These are phyloP conservation scores for Anas acuta DNA, from an alignment of 2,797 vertebrate genomes.

Conservation along the genomic window DNA sequence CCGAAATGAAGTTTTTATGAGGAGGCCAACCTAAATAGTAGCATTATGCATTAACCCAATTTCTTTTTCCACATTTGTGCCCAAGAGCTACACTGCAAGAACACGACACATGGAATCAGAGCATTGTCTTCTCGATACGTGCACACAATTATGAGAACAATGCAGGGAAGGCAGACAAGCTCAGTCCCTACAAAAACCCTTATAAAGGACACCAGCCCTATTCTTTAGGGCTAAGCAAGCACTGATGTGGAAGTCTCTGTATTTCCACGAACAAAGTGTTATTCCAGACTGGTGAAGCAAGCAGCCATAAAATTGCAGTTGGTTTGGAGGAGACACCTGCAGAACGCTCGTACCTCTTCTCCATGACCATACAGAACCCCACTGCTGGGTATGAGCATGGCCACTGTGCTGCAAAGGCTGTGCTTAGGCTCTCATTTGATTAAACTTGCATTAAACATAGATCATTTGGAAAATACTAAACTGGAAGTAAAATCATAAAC, in stretches of 20 bases:
- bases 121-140: background rate
- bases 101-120: background rate
- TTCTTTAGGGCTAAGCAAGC: background rate
- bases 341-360: background rate
- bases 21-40: background rate
- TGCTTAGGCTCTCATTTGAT: background rate
- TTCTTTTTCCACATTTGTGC: background rate
- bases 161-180: background rate
- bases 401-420: background rate
- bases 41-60: background rate
- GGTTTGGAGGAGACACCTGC: background rate
- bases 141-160: background rate
- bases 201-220: background rate
- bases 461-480: background rate
- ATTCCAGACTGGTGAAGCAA: background rate
- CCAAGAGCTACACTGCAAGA: background rate
- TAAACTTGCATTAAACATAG: background rate
- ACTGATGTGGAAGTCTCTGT: background rate
- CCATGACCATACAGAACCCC: background rate
- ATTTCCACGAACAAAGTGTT: background rate
- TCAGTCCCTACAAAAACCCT: background rate
- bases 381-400: accelerated
- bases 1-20: background rate
- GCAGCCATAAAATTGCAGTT: background rate
- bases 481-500: background rate